Evolutionary conservation across 2,113 vertebrate species (phyloP).

Genomic region (Psittacula cyanocephala): DNA sequence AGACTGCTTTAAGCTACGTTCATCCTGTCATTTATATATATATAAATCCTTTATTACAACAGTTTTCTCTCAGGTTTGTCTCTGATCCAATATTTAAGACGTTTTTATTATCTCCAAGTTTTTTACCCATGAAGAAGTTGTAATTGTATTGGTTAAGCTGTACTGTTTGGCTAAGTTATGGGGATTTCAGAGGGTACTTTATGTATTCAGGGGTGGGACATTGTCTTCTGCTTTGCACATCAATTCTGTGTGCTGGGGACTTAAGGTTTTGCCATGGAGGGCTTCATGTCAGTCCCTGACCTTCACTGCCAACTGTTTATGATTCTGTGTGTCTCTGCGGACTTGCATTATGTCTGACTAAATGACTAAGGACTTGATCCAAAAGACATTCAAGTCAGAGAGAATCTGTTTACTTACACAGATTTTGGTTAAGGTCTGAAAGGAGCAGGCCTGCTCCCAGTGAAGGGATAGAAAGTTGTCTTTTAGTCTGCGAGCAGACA

Average conservation of each 20-base stretch:
- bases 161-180: not conserved
- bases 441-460: not conserved
- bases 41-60: not conserved
- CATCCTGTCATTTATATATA: not conserved
- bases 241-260: not conserved
- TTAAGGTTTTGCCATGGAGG: not conserved
- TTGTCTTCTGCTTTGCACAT: not conserved
- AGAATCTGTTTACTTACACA: not conserved
- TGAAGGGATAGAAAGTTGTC: not conserved
- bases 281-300: not conserved
- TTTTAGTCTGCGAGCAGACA: not conserved
- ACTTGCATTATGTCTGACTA: not conserved
- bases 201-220: not conserved
- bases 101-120: not conserved
- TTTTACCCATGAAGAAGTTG: not conserved
- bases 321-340: not conserved
- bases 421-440: not conserved
- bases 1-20: not conserved
- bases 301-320: not conserved
- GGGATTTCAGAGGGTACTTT: not conserved
- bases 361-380: not conserved
- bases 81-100: not conserved
- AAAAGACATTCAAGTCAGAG: not conserved
- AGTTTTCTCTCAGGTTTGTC: not conserved
- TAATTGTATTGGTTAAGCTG: not conserved